Conservation (phyloP, 2,113 vertebrate genomes). For the Amblyornis subalaris region DNA sequence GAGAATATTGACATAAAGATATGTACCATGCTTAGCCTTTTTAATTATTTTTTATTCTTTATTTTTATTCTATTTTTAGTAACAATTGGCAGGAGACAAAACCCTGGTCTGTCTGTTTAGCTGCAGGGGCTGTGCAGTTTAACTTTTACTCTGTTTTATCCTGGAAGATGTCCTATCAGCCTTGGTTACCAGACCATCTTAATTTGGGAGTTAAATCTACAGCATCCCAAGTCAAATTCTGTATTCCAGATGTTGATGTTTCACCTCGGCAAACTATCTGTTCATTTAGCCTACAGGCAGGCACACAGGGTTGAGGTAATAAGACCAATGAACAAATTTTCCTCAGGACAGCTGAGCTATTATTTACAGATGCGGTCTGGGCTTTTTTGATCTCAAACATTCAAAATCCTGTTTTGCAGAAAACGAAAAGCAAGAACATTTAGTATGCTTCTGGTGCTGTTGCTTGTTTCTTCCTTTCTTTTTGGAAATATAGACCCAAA, state of each 20-base stretch:
- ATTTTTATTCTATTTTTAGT: not conserved
- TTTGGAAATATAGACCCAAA: not conserved
- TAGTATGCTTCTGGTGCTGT: not conserved
- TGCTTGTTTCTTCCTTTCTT: not conserved
- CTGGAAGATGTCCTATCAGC: not conserved
- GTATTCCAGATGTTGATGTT: not conserved
- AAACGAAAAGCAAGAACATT: not conserved
- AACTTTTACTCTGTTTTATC: not conserved
- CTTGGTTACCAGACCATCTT: not conserved
- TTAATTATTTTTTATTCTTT: not conserved
- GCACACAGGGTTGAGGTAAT: not conserved
- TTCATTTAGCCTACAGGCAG: not conserved
- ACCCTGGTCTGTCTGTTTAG: not conserved
- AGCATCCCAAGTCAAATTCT: not conserved
- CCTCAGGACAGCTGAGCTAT: not conserved
- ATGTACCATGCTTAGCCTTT: fast-evolving
- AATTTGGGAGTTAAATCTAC: not conserved
- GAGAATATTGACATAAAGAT: not conserved
- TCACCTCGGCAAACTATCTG: not conserved
- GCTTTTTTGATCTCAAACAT: not conserved
- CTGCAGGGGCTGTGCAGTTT: not conserved
- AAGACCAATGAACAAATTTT: not conserved
- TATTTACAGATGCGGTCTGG: not conserved
- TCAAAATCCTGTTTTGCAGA: not conserved
- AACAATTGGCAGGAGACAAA: not conserved